These are phyloP conservation scores for Camelus dromedarius DNA, from an alignment of 2,113 vertebrate genomes.

Conservation along the genomic window DNA sequence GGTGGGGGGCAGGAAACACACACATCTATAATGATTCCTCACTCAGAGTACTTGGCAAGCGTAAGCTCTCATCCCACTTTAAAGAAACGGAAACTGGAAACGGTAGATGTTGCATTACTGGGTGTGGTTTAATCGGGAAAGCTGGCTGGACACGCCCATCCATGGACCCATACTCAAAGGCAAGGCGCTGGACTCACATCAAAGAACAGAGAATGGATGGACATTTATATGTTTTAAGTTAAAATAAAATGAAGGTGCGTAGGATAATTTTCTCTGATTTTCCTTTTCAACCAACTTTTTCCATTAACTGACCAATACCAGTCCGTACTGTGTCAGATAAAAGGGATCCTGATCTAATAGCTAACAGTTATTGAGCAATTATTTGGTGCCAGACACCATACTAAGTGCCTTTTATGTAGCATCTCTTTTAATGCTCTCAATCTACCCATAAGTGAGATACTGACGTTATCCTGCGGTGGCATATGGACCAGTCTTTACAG, in stretches of 20 bases:
- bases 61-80: neutral
- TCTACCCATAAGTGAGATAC: neutral
- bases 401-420: constrained; percentile 71
- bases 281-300: constrained; percentile 74
- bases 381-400: constrained; percentile 59
- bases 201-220: constrained; percentile 53
- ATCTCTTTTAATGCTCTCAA: constrained; percentile 64
- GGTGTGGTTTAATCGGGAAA: constrained; percentile 60
- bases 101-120: neutral
- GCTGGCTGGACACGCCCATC: constrained; percentile 19
- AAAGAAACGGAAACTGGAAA: constrained; percentile 50
- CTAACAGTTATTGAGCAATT: constrained; percentile 76
- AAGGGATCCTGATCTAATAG: constrained; percentile 74
- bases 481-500: constrained; percentile 20
- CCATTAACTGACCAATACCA: constrained; percentile 73
- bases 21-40: neutral
- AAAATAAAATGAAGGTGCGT: constrained; percentile 73
- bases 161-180: neutral
- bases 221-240: constrained; percentile 68
- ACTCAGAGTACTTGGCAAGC: constrained; percentile 2
- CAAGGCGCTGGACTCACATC: constrained; percentile 69
- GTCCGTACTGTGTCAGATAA: constrained; percentile 74
- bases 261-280: constrained; percentile 77
- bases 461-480: neutral
- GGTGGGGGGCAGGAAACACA: neutral